Evolutionary conservation across 2,113 vertebrate genomes (phyloP).

Genomic region (Microtus oregoni): DNA sequence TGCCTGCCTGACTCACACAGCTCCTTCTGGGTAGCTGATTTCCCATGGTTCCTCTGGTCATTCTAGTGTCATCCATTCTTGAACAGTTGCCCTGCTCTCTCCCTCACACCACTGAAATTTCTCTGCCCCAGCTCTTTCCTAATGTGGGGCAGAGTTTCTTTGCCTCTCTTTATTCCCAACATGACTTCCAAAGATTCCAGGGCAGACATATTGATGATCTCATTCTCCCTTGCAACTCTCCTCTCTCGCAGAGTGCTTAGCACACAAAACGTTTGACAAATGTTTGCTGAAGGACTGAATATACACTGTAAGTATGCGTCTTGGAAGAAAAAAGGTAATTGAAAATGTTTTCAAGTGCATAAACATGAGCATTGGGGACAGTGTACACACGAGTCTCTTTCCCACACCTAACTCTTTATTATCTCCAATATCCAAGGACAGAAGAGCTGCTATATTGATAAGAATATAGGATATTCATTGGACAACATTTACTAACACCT

Average conservation of each 20-base stretch:
- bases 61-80: not conserved
- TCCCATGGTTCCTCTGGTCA: not conserved
- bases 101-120: not conserved
- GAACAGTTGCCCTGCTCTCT: not conserved
- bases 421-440: not conserved
- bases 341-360: slow-evolving; percentile 26
- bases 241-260: not conserved
- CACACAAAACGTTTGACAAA: slow-evolving; percentile 35
- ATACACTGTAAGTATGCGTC: not conserved
- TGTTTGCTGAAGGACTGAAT: not conserved
- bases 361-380: not conserved
- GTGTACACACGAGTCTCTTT: not conserved
- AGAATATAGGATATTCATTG: not conserved
- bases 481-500: not conserved
- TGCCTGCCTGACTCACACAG: not conserved
- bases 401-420: not conserved
- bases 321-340: slow-evolving; percentile 1
- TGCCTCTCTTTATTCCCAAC: not conserved
- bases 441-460: not conserved
- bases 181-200: not conserved
- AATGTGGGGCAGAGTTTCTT: not conserved
- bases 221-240: not conserved
- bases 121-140: not conserved
- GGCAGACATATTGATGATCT: not conserved
- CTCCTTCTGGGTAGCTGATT: not conserved